Conservation (phyloP, 2,797 vertebrate genomes). For the Cygnus olor region DNA sequence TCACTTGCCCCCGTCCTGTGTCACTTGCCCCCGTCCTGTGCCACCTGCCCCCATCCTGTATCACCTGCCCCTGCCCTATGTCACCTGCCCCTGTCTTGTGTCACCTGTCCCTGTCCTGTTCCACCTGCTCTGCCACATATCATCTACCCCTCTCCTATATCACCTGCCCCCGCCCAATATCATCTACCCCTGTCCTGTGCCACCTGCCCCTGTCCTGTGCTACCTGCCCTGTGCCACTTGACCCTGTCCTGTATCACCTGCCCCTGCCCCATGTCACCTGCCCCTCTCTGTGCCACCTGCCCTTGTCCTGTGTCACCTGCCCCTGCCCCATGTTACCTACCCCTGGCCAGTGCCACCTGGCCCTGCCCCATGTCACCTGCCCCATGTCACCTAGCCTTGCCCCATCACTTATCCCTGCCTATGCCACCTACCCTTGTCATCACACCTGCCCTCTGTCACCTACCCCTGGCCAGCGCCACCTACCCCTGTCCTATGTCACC, state of each 20-base stretch:
- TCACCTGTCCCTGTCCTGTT: no score
- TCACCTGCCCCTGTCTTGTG: no score
- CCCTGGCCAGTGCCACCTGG: not conserved
- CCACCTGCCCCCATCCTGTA: not conserved
- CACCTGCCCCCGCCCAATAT: not conserved
- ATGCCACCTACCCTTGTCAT: no score
- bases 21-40: not conserved
- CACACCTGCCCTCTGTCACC: not conserved
- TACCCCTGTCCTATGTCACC: not conserved
- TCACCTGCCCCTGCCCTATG: no score
- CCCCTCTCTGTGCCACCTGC: not conserved
- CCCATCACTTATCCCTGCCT: not conserved
- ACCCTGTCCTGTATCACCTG: not conserved
- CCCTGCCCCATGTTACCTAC: not conserved
- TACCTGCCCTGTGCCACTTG: not conserved
- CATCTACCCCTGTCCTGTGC: not conserved
- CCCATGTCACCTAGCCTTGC: not conserved
- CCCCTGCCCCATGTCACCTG: not conserved
- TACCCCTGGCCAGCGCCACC: not conserved
- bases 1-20: not conserved
- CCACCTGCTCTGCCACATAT: no score
- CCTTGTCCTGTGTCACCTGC: not conserved
- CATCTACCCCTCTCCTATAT: no score
- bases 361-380: not conserved
- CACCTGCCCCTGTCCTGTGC: not conserved